Evolutionary conservation across 2,888 invertebrate species (phyloP).

Genomic region (Iphiclides podalirius): DNA sequence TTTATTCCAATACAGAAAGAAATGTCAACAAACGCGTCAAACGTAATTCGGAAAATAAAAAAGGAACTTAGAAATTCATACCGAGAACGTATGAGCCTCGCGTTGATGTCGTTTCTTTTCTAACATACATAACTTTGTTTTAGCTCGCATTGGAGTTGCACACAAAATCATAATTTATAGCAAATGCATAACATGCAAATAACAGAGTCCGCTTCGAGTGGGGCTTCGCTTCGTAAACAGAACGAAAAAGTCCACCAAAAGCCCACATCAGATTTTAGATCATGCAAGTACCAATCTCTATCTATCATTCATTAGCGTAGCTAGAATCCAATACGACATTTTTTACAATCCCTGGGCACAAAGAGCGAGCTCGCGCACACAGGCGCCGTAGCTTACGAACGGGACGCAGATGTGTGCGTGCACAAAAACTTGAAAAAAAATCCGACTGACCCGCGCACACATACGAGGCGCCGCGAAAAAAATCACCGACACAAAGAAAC

Average conservation of each 20-base stretch:
- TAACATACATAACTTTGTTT: conserved; percentile 29
- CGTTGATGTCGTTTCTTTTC: conserved; percentile 44
- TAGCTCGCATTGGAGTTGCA: conserved; percentile 5
- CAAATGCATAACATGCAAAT: conserved; percentile 36
- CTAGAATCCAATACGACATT: conserved; percentile 80
- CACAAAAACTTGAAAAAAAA: conserved; percentile 75
- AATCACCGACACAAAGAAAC: conserved; percentile 80
- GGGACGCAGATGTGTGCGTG: conserved; percentile 47
- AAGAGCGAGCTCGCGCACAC: conserved; percentile 69
- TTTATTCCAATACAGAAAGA: no score
- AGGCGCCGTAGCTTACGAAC: conserved; percentile 50
- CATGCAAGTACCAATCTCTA: conserved; percentile 52
- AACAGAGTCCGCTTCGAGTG: no score
- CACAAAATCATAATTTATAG: neutral
- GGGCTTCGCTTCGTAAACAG: conserved; percentile 19
- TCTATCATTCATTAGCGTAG: conserved; percentile 79
- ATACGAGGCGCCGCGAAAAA: conserved; percentile 62
- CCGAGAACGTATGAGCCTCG: no score
- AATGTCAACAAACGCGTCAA: no score
- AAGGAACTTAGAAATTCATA: no score
- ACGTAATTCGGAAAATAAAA: no score
- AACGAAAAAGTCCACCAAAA: conserved; percentile 33
- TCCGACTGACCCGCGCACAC: conserved; percentile 74
- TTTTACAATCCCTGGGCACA: conserved; percentile 77
- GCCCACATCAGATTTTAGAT: conserved; percentile 63